These are phyloP conservation scores for Columba janthina DNA, from an alignment of 2,113 vertebrate genomes.

Conservation along the genomic window DNA sequence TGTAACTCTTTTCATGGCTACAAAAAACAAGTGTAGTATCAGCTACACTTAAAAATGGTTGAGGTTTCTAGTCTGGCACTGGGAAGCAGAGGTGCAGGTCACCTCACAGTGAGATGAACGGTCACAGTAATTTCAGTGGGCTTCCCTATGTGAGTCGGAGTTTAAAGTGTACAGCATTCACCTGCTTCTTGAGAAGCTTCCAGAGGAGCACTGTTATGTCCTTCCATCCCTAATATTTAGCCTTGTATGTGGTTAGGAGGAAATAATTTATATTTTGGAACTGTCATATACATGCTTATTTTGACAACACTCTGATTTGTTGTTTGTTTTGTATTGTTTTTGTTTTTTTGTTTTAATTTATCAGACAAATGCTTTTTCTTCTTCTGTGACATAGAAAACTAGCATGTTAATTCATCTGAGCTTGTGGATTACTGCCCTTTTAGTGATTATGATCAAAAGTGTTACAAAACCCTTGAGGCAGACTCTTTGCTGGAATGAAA, in stretches of 20 bases:
- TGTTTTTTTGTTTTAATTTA: not conserved
- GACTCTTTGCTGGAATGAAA: not conserved
- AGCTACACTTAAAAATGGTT: not conserved
- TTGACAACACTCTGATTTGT: not conserved
- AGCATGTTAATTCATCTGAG: not conserved
- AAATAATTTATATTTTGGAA: not conserved
- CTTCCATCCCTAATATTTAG: not conserved
- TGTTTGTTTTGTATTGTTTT: no score
- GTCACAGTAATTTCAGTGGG: not conserved
- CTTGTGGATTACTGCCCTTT: not conserved
- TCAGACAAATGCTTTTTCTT: not conserved
- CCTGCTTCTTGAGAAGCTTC: not conserved
- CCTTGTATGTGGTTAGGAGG: not conserved
- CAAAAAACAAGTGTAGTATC: not conserved
- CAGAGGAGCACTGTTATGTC: not conserved
- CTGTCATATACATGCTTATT: not conserved
- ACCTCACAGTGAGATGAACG: not conserved
- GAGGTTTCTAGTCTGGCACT: not conserved
- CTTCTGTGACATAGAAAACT: not conserved
- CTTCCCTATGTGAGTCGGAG: not conserved
- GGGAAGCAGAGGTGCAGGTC: not conserved
- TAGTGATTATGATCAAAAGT: conserved; percentile 3
- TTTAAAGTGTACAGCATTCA: not conserved
- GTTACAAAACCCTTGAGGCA: not conserved
- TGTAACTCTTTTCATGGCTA: not conserved